Evolutionary conservation across 2,797 vertebrate genomes (phyloP).

Genomic region (Falco peregrinus): DNA sequence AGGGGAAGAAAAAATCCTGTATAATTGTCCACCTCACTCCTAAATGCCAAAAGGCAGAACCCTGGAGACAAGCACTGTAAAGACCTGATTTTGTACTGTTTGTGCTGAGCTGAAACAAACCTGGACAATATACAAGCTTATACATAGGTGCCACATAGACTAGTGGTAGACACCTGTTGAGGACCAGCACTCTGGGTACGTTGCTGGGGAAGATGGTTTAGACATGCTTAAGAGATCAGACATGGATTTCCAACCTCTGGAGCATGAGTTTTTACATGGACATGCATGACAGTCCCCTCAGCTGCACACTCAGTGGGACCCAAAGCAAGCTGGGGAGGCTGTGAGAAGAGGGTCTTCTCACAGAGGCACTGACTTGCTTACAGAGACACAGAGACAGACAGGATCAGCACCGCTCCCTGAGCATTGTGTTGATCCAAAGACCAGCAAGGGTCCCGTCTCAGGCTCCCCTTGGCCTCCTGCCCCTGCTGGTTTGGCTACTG

Average conservation of each 20-base stretch:
- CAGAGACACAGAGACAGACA: neutral
- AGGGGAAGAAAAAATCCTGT: slow-evolving; percentile 14
- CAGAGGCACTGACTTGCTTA: neutral
- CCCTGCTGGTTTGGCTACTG: neutral
- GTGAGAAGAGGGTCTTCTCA: neutral
- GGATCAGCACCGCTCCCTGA: neutral
- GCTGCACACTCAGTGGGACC: neutral
- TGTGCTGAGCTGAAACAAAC: neutral
- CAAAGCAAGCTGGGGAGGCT: neutral
- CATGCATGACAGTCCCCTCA: fast-evolving
- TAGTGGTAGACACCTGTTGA: neutral
- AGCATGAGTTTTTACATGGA: neutral
- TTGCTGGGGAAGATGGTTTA: neutral
- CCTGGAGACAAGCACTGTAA: neutral
- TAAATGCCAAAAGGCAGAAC: neutral
- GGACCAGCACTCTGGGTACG: neutral
- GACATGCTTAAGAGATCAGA: neutral
- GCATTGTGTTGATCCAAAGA: neutral
- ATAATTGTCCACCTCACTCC: slow-evolving; percentile 2
- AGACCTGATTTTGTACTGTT: neutral
- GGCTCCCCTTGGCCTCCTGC: neutral
- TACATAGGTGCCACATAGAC: neutral
- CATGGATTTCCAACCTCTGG: neutral
- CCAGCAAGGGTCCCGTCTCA: neutral
- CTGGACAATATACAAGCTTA: neutral